Conservation (phyloP, 2,797 vertebrate genomes). For the Pangasius larnaudii region DNA sequence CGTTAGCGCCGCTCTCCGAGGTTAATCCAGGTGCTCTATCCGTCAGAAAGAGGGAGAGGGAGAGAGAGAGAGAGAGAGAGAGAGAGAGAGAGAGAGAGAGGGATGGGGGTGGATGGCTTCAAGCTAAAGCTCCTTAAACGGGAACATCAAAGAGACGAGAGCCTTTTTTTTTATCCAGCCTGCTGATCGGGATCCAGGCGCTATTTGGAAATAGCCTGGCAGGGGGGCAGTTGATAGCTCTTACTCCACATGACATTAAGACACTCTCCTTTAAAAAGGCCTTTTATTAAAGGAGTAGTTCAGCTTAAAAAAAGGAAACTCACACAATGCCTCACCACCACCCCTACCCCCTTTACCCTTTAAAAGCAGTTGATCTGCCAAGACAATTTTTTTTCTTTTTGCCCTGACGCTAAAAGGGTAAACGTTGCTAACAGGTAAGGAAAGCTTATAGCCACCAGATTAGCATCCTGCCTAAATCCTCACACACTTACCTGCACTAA, state of each 20-base stretch:
- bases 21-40: slow-evolving; percentile 58
- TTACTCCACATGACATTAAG: slow-evolving; percentile 60
- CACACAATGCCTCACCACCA: slow-evolving; percentile 6
- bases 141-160: slow-evolving; percentile 48
- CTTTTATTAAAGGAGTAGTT: slow-evolving; percentile 12
- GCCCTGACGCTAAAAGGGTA: background rate
- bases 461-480: background rate
- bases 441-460: background rate
- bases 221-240: slow-evolving; percentile 18
- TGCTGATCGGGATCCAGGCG: slow-evolving; percentile 22
- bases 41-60: slow-evolving; percentile 6
- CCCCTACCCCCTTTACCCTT: background rate
- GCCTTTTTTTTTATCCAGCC: slow-evolving; percentile 39
- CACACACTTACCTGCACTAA: background rate
- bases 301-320: background rate
- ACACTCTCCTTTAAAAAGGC: background rate
- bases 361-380: background rate
- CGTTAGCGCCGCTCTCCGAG: slow-evolving; percentile 29
- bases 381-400: background rate
- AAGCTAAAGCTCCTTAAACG: slow-evolving; percentile 50
- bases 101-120: slow-evolving; percentile 13
- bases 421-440: background rate
- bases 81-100: background rate
- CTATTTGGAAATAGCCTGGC: slow-evolving; percentile 36
- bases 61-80: background rate